Base-by-base conservation (phyloP, 2,113 vertebrate species). In the Barbus barbus region DNA sequence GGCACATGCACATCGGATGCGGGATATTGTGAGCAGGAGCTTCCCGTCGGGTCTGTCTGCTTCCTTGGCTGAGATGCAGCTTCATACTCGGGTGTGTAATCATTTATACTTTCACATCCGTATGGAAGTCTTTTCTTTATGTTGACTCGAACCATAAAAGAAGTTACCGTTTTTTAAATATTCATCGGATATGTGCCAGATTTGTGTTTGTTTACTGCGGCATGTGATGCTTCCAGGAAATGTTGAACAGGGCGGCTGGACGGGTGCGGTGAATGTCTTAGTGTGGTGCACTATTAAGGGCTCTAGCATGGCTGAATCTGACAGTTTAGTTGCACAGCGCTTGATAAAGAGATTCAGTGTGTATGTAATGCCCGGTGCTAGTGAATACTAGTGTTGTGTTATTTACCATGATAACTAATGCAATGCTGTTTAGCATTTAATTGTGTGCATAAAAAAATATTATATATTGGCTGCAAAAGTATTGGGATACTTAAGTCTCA, bases 21-120 rank as follows among this genome's bases (percentile, higher is more conserved):
- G 58, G 82, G 75, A 60, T 76, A 89, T 89, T 86, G 89, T 88
- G 89, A 89, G 90, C 88, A 65, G 67, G 33, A 71, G 65, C 20
- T 53, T 76, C 46, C 9, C 48, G 28, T 36, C n/a, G 87, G 89
- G 79, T 51, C 86, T 84, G 89, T 83, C 89, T 88, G 85, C 60
- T 53, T 69, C 44, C n/a, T n/a, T 33, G 20, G 48, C 51, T 22
- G 74, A 58, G 74, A 77, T 77, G 74, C 51, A 4, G 3, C 75
- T 58, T 38, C 75, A 78, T 36, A 20, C 28, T 60, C 75, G 22
- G 75, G 75, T 78, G 51, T 78, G 53, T 78, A 60, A 78, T 58
- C 1, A 78, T 78, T 60, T 16, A 36, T 60, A 12, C 53, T 60
- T 73, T 73, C 36, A 44, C 38, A 5, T 44, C 38, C 1, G 1